A percentile compares a stretch with the other conserved stretches of the same genome.
Evolutionary conservation across 2,113 vertebrate species (phyloP).

Genomic region (Heptranchias perlo): DNA sequence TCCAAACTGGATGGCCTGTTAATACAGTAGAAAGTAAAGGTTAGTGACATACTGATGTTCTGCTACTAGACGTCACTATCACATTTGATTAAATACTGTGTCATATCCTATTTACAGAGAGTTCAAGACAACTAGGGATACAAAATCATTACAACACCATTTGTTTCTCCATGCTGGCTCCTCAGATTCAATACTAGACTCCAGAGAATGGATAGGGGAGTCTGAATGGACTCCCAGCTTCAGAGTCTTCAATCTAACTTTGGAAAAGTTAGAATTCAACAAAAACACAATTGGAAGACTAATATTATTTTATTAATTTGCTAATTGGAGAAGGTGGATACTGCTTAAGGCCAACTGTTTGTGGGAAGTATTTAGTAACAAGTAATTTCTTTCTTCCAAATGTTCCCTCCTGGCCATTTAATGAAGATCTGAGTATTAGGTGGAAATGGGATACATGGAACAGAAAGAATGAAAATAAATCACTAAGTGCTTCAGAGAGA

Average conservation of each 20-base stretch:
- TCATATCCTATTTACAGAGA: constrained; percentile 6
- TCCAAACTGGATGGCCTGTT: not conserved
- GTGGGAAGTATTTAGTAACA: not conserved
- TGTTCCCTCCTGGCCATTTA: not conserved
- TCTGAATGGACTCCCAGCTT: not conserved
- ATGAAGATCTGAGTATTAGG: not conserved
- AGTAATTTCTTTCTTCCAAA: not conserved
- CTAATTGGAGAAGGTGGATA: constrained; percentile 43
- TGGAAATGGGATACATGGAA: not conserved
- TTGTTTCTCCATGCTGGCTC: not conserved
- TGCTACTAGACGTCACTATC: not conserved
- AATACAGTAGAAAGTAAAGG: not conserved
- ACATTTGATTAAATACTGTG: constrained; percentile 28
- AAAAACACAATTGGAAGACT: constrained; percentile 13
- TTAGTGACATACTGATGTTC: not conserved
- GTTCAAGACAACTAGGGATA: not conserved
- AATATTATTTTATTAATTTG: not conserved
- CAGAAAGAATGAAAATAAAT: not conserved
- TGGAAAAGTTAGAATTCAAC: not conserved
- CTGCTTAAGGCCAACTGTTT: not conserved
- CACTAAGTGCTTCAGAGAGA: not conserved
- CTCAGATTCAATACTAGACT: not conserved
- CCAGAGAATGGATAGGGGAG: not conserved
- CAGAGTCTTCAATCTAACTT: not conserved
- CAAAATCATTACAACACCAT: not conserved